phyloP scores from a whole-genome alignment of 2,888 invertebrate species.

The Exephanes ischioxanthus region DNA sequence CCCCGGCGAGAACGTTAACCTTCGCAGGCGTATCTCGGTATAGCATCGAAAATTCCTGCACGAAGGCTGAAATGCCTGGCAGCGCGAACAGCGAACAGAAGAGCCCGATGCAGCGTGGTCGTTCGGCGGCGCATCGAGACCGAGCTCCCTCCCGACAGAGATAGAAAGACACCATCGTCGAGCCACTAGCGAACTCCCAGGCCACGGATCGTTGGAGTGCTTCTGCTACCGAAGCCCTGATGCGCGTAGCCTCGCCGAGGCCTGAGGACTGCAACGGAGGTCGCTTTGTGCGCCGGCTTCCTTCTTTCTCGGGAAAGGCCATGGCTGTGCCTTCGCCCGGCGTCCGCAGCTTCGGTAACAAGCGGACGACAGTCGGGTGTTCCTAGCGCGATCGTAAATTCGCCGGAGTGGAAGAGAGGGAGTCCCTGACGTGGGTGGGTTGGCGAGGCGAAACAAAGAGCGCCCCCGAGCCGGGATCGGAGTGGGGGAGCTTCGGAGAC shows the following conservation, averaged over 20 bases:
- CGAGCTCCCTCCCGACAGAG: constrained; percentile 2
- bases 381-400: constrained; percentile 68
- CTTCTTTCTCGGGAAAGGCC: constrained; percentile 58
- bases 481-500: constrained; percentile 52
- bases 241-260: background rate
- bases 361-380: constrained; percentile 49
- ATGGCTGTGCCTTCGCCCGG: background rate
- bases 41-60: constrained; percentile 72
- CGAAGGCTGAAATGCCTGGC: constrained; percentile 68
- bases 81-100: constrained; percentile 42
- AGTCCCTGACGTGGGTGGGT: constrained; percentile 59
- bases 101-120: background rate
- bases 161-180: background rate
- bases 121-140: background rate
- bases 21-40: constrained; percentile 62
- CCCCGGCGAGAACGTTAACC: constrained; percentile 68
- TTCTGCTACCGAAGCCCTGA: constrained; percentile 40
- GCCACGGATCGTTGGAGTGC: background rate
- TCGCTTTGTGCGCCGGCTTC: constrained; percentile 57
- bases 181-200: constrained; percentile 14
- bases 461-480: constrained; percentile 45
- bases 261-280: constrained; percentile 18
- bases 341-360: constrained; percentile 13
- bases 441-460: constrained; percentile 63
- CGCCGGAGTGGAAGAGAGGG: constrained; percentile 44